Conservation (phyloP, 2,113 vertebrate species). For the Chinchilla lanigera region DNA sequence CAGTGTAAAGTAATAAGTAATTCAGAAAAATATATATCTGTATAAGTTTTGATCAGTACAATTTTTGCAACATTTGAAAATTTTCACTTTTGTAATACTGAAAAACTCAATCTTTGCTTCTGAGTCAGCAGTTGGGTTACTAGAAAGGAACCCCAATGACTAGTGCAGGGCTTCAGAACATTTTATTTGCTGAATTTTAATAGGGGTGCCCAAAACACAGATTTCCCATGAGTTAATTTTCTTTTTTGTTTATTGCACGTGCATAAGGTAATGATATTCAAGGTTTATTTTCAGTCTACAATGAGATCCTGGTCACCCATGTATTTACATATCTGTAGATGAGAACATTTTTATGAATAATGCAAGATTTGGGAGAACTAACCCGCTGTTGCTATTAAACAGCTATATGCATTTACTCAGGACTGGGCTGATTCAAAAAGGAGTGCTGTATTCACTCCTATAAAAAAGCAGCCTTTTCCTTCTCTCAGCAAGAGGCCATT, state of each 20-base stretch:
- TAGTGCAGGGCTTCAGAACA: neutral
- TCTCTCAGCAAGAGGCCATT: conserved; percentile 58
- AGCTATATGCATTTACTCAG: neutral
- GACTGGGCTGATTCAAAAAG: conserved; percentile 9
- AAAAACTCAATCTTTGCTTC: conserved; percentile 6
- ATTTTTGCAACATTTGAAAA: neutral
- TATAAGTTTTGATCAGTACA: neutral
- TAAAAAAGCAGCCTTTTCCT: conserved; percentile 36
- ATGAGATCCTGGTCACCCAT: neutral
- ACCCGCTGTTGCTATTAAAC: conserved; percentile 14
- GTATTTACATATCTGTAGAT: neutral
- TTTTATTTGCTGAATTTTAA: conserved; percentile 38
- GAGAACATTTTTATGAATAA: conserved; percentile 60
- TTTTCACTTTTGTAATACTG: neutral
- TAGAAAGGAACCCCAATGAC: neutral
- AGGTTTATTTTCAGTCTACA: neutral
- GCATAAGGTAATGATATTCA: neutral
- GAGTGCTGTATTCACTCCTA: neutral
- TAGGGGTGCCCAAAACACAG: neutral
- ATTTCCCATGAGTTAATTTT: conserved; percentile 4
- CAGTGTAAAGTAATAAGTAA: neutral
- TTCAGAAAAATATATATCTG: neutral
- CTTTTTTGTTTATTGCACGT: neutral
- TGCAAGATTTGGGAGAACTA: neutral
- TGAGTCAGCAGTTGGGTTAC: neutral